Evolutionary conservation across 2,113 vertebrate genomes (phyloP).

Genomic region (Thymallus thymallus): DNA sequence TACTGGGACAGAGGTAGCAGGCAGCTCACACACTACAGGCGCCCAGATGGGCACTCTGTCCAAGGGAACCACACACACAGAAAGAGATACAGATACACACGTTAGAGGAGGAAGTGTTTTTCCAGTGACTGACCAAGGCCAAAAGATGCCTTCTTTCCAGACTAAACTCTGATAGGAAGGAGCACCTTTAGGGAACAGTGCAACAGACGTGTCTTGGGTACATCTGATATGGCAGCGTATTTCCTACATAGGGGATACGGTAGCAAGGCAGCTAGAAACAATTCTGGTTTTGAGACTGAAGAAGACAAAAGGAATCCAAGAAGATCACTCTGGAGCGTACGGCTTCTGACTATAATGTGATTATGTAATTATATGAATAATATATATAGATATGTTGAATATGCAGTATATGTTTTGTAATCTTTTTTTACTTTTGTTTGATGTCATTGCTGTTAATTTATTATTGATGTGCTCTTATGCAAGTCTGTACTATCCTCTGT

Average conservation of each 20-base stretch:
- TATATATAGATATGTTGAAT: conserved; percentile 64
- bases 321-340: conserved; percentile 55
- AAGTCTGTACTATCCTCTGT: conserved; percentile 69
- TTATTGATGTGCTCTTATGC: conserved; percentile 72
- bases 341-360: conserved; percentile 60
- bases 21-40: conserved; percentile 47
- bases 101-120: conserved; percentile 17
- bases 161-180: conserved; percentile 54
- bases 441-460: conserved; percentile 66
- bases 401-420: conserved; percentile 73
- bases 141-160: conserved; percentile 42
- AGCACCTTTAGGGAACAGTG: conserved; percentile 50
- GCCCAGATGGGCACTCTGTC: conserved; percentile 54
- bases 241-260: too few relatives aligned
- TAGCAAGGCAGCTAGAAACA: neutral
- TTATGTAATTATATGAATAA: conserved; percentile 66
- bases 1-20: neutral
- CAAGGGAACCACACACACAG: neutral
- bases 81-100: neutral
- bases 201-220: conserved; percentile 29
- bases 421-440: conserved; percentile 70
- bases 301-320: conserved; percentile 24
- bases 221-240: too few relatives aligned
- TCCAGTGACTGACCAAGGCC: conserved; percentile 42
- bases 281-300: conserved; percentile 22